phyloP scores from a whole-genome alignment of 2,113 vertebrate species.

The Carollia perspicillata region DNA sequence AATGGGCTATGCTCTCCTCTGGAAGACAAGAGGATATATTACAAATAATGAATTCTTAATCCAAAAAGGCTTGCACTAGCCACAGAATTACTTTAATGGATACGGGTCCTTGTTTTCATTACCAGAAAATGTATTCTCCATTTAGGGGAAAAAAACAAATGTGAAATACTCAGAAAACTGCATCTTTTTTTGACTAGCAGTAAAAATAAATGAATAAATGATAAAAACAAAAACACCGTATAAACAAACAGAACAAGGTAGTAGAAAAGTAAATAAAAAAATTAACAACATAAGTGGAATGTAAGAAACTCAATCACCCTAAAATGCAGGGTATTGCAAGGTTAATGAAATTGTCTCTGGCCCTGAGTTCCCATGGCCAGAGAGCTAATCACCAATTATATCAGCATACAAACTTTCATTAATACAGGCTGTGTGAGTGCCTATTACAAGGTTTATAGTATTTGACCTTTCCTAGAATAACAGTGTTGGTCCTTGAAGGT shows the following conservation, averaged over 20 bases:
- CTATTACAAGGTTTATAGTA: neutral
- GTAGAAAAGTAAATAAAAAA: neutral
- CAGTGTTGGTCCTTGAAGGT: neutral
- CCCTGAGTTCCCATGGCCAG: neutral
- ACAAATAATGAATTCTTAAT: conserved; percentile 51
- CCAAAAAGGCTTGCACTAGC: neutral
- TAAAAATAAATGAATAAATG: neutral
- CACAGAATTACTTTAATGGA: conserved; percentile 7
- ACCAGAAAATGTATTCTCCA: conserved; percentile 28
- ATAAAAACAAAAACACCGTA: neutral
- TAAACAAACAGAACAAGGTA: neutral
- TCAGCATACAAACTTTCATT: neutral
- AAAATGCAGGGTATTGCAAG: neutral
- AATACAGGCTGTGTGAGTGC: neutral
- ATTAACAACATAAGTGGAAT: neutral
- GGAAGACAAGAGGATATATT: neutral
- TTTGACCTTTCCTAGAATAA: conserved; percentile 16
- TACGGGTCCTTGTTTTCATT: neutral
- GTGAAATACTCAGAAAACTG: conserved; percentile 18
- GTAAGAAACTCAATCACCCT: neutral
- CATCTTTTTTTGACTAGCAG: neutral
- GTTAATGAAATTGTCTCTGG: neutral
- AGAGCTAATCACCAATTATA: neutral
- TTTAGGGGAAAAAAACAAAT: neutral
- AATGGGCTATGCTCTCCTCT: conserved; percentile 1